These are phyloP conservation scores for Lasioglossum vierecki DNA, from an alignment of 2,888 invertebrate species.

Conservation along the genomic window DNA sequence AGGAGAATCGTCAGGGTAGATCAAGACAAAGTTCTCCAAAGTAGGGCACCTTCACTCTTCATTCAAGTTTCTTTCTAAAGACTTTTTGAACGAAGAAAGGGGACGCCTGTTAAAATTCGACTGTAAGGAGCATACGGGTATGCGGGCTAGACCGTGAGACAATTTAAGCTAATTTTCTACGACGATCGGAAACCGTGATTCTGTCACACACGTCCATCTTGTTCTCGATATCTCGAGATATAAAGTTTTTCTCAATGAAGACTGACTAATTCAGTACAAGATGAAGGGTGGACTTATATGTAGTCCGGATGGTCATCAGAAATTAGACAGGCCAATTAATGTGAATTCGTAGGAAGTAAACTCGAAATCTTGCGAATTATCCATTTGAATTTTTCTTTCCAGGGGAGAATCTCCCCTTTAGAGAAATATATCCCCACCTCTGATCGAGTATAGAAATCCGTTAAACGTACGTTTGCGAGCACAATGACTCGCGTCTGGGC, in stretches of 20 bases:
- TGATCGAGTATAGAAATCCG: not conserved
- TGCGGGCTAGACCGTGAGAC: conserved; percentile 62
- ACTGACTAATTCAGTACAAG: too few species aligned
- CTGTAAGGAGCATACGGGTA: conserved; percentile 57
- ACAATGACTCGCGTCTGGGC: conserved; percentile 7
- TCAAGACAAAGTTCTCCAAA: too few species aligned
- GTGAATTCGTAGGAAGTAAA: too few species aligned
- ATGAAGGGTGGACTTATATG: too few species aligned
- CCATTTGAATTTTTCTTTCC: not conserved
- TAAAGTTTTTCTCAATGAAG: not conserved
- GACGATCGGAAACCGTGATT: conserved; percentile 46
- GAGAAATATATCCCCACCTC: not conserved
- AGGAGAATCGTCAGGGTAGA: too few species aligned
- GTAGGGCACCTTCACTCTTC: too few species aligned
- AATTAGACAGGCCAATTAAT: too few species aligned
- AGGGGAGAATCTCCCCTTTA: not conserved
- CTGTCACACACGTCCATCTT: not conserved
- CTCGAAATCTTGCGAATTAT: not conserved
- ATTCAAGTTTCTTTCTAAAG: not conserved
- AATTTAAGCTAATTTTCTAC: conserved; percentile 65
- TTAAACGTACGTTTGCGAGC: conserved; percentile 3
- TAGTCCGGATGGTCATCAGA: too few species aligned
- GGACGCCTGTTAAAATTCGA: conserved; percentile 49
- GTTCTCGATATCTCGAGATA: too few species aligned
- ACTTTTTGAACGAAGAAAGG: not conserved